phyloP scores from a whole-genome alignment of 2,113 vertebrate genomes.

The Formicarius rufipectus region DNA sequence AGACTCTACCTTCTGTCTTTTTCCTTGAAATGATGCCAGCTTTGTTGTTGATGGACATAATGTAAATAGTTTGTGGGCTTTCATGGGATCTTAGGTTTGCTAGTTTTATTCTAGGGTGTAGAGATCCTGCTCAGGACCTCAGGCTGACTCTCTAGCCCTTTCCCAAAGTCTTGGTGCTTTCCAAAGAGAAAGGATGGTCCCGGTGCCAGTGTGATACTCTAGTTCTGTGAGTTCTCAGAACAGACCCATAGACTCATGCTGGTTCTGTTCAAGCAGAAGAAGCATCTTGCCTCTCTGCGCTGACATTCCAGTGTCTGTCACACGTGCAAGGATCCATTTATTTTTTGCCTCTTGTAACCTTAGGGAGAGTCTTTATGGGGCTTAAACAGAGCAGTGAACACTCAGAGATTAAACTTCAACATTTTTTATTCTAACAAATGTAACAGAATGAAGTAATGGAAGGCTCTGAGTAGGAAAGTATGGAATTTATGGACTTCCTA shows the following conservation, averaged over 20 bases:
- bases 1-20: not conserved
- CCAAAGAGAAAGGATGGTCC: not conserved
- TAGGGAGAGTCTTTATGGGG: not conserved
- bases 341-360: not conserved
- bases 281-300: not conserved
- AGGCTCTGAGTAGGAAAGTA: not conserved
- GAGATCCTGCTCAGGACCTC: not conserved
- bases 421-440: not conserved
- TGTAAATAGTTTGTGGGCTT: not conserved
- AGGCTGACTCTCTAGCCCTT: not conserved
- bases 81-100: not conserved
- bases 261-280: not conserved
- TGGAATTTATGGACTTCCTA: not conserved
- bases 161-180: not conserved
- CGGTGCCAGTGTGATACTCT: not conserved
- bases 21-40: not conserved
- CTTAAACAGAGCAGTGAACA: not conserved
- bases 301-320: not conserved
- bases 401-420: not conserved
- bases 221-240: fast-evolving
- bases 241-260: not conserved
- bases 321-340: not conserved
- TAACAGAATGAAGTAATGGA: not conserved
- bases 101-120: not conserved
- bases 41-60: not conserved